Base-by-base conservation (phyloP, 2,113 vertebrate species). In the Emydocephalus ijimae region DNA sequence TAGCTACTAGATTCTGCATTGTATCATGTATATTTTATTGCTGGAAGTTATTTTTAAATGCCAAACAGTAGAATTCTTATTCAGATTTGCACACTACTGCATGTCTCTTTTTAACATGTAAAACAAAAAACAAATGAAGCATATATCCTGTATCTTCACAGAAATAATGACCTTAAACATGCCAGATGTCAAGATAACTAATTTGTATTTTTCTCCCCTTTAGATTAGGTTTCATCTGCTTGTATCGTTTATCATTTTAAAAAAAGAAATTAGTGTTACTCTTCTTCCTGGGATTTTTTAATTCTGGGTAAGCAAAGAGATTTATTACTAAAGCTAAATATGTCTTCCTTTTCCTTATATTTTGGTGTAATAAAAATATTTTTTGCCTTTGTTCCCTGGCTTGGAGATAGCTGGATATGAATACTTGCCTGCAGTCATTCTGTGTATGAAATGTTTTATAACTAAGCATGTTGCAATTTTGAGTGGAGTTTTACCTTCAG, bases 61-160 rank as follows among this genome's bases (percentile, higher is more conserved):
- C 97, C 94, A 91, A 96, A 93, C 94, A 95, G 45, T 93, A 95
- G 89, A 90, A 85, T 93, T 94, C 96, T 96, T 94, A 89, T 92
- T 96, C 85, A 24, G 96, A 96, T 91, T 96, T 96, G 96, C 96
- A 97, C 96, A 96, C 92, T 88, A 96, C 94, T 97, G 97, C 95
- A 97, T 93, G 97, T 98, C 97, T 97, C 97, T 98, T 97, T 96
- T 87, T 96, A 21, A 11, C 48, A 18, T 97, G 95, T 89, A 90
- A 96, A 89, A 54, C 1, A 39, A 10, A 94, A 96, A 94, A 96
- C 90, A 94, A 94, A 95, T 39, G 94, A 59, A 64, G 89, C 21
- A 87, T 88, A 34, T 55, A 34, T 54, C 43, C 12, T 39, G 52
- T 81, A 29, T 90, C 57, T 74, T 91, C 39, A 45, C n/a, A 61